Evolutionary conservation across 2,888 invertebrate genomes (phyloP).

Genomic region (Leptogaster cylindrica): DNA sequence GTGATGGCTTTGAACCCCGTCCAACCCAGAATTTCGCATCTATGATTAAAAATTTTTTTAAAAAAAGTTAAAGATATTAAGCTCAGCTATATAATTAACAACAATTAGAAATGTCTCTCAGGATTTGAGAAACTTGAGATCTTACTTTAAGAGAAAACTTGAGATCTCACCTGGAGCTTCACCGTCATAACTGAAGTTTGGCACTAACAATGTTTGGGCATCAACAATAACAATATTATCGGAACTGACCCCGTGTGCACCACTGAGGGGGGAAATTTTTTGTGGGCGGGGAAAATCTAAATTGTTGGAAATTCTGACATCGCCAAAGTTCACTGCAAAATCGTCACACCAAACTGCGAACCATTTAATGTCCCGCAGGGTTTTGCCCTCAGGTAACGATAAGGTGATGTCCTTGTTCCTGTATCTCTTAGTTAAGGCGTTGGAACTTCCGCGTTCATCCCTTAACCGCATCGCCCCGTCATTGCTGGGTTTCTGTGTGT

Average conservation of each 20-base stretch:
- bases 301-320: constrained; percentile 78
- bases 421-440: constrained; percentile 76
- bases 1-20: constrained; percentile 77
- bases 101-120: no score
- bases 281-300: constrained; percentile 85
- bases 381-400: constrained; percentile 86
- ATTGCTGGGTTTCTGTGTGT: constrained; percentile 70
- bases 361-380: constrained; percentile 82
- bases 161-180: constrained; percentile 81
- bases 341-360: constrained; percentile 93
- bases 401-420: constrained; percentile 82
- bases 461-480: constrained; percentile 75
- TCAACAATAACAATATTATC: constrained; percentile 89
- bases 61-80: constrained; percentile 3
- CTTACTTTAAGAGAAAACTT: no score
- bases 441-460: constrained; percentile 82
- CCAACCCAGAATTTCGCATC: constrained; percentile 96
- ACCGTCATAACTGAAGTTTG: constrained; percentile 90
- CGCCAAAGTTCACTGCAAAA: constrained; percentile 89
- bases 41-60: constrained; percentile 57
- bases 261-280: constrained; percentile 75
- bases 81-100: no score
- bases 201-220: constrained; percentile 89
- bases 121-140: no score
- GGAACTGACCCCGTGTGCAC: constrained; percentile 84